Evolutionary conservation across 2,797 vertebrate genomes (phyloP).

Genomic region (Adelosebastes latens): DNA sequence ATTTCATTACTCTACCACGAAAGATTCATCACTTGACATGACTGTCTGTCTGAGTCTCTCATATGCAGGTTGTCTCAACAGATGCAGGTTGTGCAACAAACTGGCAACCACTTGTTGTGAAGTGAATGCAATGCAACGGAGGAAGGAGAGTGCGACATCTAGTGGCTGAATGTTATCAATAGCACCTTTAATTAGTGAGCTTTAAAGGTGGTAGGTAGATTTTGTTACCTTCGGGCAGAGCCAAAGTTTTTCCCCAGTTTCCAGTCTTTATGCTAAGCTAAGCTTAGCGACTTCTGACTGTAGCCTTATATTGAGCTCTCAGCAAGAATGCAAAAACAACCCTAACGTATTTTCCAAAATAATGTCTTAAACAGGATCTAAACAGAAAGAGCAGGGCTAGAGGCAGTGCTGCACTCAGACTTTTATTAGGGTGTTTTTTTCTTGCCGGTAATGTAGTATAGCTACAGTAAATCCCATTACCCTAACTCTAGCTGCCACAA

Average conservation of each 20-base stretch:
- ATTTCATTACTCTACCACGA: no score
- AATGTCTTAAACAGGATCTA: not conserved
- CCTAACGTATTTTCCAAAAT: not conserved
- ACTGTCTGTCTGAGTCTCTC: no score
- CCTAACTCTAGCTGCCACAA: not conserved
- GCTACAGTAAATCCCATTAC: constrained; percentile 10
- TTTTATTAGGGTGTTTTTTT: not conserved
- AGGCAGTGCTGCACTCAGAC: not conserved
- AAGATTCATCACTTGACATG: no score
- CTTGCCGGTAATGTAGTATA: not conserved
- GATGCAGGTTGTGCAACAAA: no score
- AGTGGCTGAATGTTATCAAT: no score
- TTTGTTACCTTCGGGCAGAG: not conserved
- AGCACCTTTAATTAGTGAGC: no score
- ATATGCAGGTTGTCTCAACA: no score
- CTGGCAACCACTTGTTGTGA: no score
- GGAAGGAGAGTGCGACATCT: no score
- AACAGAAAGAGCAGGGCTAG: not conserved
- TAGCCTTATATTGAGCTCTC: not conserved
- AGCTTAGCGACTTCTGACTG: no score
- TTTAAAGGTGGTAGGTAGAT: no score
- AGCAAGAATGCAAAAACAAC: not conserved
- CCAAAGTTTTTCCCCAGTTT: not conserved
- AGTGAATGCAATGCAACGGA: no score
- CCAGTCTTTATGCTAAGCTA: not conserved